Base-by-base conservation (phyloP, 1,140 invertebrate species). In the Meteorus sp. region DNA sequence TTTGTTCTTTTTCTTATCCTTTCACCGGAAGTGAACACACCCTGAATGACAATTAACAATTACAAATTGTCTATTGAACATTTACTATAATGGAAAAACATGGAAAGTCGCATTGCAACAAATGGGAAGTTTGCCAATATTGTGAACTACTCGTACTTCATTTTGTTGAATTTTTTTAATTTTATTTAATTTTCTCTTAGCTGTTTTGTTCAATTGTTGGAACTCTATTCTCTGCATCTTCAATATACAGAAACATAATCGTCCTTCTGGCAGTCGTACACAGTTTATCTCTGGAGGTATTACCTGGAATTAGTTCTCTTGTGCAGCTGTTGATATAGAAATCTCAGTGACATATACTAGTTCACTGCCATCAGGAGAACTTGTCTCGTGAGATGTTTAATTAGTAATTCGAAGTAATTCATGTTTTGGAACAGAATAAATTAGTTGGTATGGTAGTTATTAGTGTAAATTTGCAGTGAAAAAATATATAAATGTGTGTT, bases 261-360 rank as follows among this genome's bases (percentile, higher is more conserved):
- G 47, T 44, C 47, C 50, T 53, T 53, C 57, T 44, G 41, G 27
- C 57, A 54, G 55, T 23, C n/a, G n/a, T 52, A 17, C 27, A 51
- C 45, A 59, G 43, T 58, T 44, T 20, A 17, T 41, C 55, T 51
- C 29, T n/a, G n/a, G n/a, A n/a, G n/a, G n/a, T n/a, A n/a, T 62
- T 62, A 62, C 60, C 55, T 47, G 55, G 60, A 62, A 62, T 56
- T 39, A 2, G 43, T 44, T 15, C 27, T 37, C 44, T 51, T 47
- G 59, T n/a, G 35, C 60, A 62, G 60, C 60, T 62, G 60, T 62
- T 62, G 55, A 62, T 62, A 56, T 62, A 62, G 60, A 62, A 62
- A 62, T 62, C 55, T 58, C 43, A 15, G 51, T 29, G 22, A 43
- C 17, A 39, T 35, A 19, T 29, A 19, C n/a, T 20, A 15, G 1